These are phyloP conservation scores for Entelurus aequoreus DNA, from an alignment of 2,113 vertebrate species.

Conservation along the genomic window DNA sequence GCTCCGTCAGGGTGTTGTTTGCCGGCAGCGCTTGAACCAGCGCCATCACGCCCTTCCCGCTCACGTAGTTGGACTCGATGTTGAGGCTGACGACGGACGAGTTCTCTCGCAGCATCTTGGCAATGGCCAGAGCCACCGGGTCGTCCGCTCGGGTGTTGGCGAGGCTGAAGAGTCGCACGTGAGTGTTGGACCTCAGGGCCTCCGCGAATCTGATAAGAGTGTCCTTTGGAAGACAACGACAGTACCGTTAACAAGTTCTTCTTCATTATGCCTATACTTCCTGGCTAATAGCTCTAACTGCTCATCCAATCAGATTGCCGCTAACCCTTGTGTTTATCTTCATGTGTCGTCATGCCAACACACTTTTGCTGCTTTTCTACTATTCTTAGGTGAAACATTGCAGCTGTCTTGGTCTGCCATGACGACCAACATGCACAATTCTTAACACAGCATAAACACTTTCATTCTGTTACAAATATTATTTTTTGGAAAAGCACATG, in stretches of 20 bases:
- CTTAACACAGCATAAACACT: too few relatives aligned
- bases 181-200: slow-evolving; percentile 81
- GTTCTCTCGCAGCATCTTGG: slow-evolving; percentile 86
- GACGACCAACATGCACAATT: too few relatives aligned
- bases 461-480: too few relatives aligned
- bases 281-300: not conserved
- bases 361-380: too few relatives aligned
- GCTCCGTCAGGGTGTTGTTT: slow-evolving; percentile 85
- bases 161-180: slow-evolving; percentile 82
- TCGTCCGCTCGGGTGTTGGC: slow-evolving; percentile 92
- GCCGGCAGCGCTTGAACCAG: slow-evolving; percentile 82
- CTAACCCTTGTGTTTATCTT: too few relatives aligned
- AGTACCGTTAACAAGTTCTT: not conserved
- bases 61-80: slow-evolving; percentile 94
- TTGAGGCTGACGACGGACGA: slow-evolving; percentile 82
- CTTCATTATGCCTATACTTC: not conserved
- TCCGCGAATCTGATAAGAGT: slow-evolving; percentile 86
- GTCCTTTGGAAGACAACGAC: slow-evolving; percentile 54
- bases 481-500: too few relatives aligned
- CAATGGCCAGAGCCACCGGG: slow-evolving; percentile 80
- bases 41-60: slow-evolving; percentile 88
- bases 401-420: too few relatives aligned
- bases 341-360: too few relatives aligned
- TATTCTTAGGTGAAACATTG: too few relatives aligned
- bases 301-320: too few relatives aligned